Evolutionary conservation across 2,797 vertebrate genomes (phyloP).

Genomic region (Lophius americanus): DNA sequence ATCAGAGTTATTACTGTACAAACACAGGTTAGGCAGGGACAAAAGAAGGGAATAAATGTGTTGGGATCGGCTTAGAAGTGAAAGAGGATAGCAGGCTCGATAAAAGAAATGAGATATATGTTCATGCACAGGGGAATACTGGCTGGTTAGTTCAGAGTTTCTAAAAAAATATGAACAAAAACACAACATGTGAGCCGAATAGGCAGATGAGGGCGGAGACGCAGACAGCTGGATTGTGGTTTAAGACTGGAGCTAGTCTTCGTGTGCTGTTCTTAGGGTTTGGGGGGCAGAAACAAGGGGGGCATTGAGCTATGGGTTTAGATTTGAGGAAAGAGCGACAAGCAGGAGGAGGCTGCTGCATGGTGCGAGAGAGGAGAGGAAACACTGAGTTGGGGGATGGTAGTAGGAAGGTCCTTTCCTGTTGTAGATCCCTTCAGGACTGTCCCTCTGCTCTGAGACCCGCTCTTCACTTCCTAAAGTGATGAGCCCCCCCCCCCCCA

Average conservation of each 20-base stretch:
- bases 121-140: background rate
- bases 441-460: slow-evolving; percentile 47
- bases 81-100: background rate
- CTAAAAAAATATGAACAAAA: slow-evolving; percentile 15
- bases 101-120: background rate
- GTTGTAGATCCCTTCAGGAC: slow-evolving; percentile 58
- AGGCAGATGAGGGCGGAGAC: slow-evolving; percentile 1
- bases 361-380: slow-evolving; percentile 48
- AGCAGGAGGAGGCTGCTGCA: slow-evolving; percentile 61
- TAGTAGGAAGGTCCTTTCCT: slow-evolving; percentile 56
- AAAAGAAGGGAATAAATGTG: slow-evolving; percentile 5
- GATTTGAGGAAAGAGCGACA: slow-evolving; percentile 49
- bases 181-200: background rate
- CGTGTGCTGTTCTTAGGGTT: slow-evolving; percentile 60
- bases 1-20: background rate
- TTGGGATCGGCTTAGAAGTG: background rate
- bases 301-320: slow-evolving; percentile 66
- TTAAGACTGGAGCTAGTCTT: slow-evolving; percentile 58
- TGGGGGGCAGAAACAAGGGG: slow-evolving; percentile 52
- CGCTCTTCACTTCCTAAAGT: slow-evolving; percentile 41
- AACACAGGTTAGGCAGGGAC: slow-evolving; percentile 1
- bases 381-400: slow-evolving; percentile 68
- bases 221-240: slow-evolving; percentile 41
- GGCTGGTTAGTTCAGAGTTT: slow-evolving; percentile 12
- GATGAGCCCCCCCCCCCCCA: slow-evolving; percentile 20